Evolutionary conservation across 2,797 vertebrate species (phyloP).

Genomic region (Dermochelys coriacea): DNA sequence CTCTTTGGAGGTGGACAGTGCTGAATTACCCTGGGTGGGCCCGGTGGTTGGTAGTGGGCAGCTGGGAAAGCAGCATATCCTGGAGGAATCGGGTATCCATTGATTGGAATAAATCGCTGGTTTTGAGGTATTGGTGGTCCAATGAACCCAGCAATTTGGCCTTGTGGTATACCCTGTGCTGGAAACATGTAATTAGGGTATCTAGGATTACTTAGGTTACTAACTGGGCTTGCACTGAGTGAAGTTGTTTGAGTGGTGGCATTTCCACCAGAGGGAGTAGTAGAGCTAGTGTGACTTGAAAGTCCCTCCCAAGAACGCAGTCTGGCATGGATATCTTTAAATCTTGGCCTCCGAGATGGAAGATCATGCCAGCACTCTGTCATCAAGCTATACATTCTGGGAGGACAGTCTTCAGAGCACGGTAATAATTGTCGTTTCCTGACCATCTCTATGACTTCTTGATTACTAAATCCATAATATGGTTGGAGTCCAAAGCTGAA

Average conservation of each 20-base stretch:
- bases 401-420: constrained; percentile 97
- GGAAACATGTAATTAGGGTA: constrained; percentile 95
- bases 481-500: constrained; percentile 99
- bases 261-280: constrained; percentile 95
- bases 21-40: constrained; percentile 90
- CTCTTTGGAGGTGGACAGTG: constrained; percentile 98
- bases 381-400: constrained; percentile 95
- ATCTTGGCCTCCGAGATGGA: constrained; percentile 91
- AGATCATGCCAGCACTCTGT: constrained; percentile 98
- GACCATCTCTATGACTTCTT: constrained; percentile 99
- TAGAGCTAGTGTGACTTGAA: constrained; percentile 96
- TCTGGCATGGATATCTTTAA: constrained; percentile 93
- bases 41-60: constrained; percentile 89
- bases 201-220: constrained; percentile 95
- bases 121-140: constrained; percentile 88
- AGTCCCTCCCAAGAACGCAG: constrained; percentile 96
- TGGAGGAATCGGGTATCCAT: constrained; percentile 94
- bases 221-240: constrained; percentile 96
- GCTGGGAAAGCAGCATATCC: constrained; percentile 95
- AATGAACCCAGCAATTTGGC: constrained; percentile 90
- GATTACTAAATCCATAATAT: constrained; percentile 97
- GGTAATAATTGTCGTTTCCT: constrained; percentile 95
- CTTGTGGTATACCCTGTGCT: constrained; percentile 88
- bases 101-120: constrained; percentile 96
- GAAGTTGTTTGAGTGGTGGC: constrained; percentile 99